phyloP scores from a whole-genome alignment of 2,113 vertebrate species.

The Ctenomys sociabilis region DNA sequence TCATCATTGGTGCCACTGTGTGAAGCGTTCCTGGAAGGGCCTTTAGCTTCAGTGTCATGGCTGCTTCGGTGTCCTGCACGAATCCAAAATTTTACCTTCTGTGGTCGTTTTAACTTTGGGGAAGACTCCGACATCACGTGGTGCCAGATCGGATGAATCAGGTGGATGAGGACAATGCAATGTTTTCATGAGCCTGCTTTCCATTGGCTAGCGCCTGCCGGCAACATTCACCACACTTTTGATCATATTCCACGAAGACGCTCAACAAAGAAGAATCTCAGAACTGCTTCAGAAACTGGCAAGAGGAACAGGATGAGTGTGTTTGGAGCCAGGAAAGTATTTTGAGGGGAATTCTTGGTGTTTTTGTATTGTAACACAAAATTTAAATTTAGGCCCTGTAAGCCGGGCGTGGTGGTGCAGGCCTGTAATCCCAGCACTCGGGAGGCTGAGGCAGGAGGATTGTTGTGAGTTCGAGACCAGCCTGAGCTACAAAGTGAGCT shows the following conservation, averaged over 20 bases:
- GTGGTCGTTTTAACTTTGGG: not conserved
- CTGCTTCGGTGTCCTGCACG: not conserved
- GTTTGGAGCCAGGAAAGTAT: not conserved
- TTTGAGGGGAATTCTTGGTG: not conserved
- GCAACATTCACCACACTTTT: not conserved
- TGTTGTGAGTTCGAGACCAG: no score
- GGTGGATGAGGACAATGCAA: not conserved
- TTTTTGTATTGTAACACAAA: not conserved
- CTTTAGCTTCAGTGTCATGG: not conserved
- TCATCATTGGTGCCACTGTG: not conserved
- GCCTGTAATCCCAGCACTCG: no score
- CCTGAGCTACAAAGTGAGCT: no score
- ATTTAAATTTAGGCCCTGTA: not conserved
- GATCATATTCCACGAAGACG: not conserved
- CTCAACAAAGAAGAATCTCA: not conserved
- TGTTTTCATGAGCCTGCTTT: not conserved
- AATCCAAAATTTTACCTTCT: not conserved
- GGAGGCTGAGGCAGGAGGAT: no score
- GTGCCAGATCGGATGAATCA: not conserved
- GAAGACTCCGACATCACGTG: not conserved
- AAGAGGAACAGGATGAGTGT: not conserved
- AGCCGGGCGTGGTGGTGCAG: no score
- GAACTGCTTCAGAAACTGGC: not conserved
- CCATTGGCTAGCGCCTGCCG: not conserved
- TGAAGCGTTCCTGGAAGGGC: not conserved